Evolutionary conservation across 2,888 invertebrate genomes (phyloP), one percentile per base, ranked within the genome.

Genomic region (Zygogramma bicolorata): DNA sequence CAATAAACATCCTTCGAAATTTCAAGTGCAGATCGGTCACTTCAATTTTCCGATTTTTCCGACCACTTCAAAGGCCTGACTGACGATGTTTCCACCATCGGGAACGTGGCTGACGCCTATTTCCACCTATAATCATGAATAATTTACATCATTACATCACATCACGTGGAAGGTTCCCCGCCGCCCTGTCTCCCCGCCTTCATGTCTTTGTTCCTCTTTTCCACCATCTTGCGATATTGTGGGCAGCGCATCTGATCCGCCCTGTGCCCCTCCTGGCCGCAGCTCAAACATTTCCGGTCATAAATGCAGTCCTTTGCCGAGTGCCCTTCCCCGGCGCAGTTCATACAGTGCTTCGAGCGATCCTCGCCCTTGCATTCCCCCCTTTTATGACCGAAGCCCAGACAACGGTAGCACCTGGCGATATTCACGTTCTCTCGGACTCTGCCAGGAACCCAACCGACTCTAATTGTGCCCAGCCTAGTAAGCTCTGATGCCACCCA

Each of bases 261-360:
- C 22, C 38, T 60, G 31, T 68, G 61, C 7, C 61, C 68, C 5
- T 22, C 29, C 29, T 31, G 7, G 2, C 38, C 38, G 46, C 67
- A 67, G 3, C 22, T 20, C n/a, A 46, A 13, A 29, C 68, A 68
- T 5, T 8, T 10, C 25, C 20, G n/a, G 6, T 29, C 20, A 2
- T 61, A 34, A 3, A 3, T 2, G 20, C 61, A 38, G 34, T 5
- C 61, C 10, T 38, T 34, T 1, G 31, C n/a, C 1, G 8, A 5
- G 40, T 61, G 61, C 7, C n/a, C 61, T 1, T n/a, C 40, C 18
- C 22, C 22, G 6, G 31, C 34, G 22, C 61, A 61, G n/a, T 61
- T 61, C 2, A 13, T n/a, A 34, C 61, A 61, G 20, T 3, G 2
- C 20, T 18, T n/a, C 6, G 20, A 27, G 0, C n/a, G 29, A n/a